phyloP scores from a whole-genome alignment of 2,113 vertebrate species.

The Gobiocypris rarus region DNA sequence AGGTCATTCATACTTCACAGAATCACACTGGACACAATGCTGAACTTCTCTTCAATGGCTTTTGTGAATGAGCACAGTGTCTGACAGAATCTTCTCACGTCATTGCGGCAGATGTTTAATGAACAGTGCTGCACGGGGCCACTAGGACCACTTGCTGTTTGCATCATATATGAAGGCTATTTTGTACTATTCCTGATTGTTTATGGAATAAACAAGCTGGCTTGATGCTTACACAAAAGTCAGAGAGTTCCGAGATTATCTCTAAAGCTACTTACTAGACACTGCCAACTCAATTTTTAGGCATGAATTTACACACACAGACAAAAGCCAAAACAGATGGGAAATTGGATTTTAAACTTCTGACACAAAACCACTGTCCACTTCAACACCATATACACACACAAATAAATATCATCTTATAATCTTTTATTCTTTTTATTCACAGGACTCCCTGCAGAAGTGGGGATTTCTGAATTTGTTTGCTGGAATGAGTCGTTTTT shows the following conservation, averaged over 20 bases:
- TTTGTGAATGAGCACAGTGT: constrained; percentile 16
- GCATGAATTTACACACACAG: neutral
- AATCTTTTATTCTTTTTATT: neutral
- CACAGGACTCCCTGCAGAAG: neutral
- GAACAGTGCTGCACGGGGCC: neutral
- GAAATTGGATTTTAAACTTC: neutral
- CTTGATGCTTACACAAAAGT: neutral
- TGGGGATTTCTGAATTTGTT: neutral
- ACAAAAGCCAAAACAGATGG: neutral
- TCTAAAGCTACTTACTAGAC: neutral
- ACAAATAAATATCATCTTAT: neutral
- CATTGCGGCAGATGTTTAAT: neutral
- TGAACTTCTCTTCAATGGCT: neutral
- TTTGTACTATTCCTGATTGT: neutral
- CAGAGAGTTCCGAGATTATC: neutral
- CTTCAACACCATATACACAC: no score
- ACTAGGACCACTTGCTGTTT: neutral
- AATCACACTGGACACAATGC: constrained; percentile 58
- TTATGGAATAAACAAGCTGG: neutral
- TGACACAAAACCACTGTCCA: neutral
- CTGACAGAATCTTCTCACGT: constrained; percentile 2
- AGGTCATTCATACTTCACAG: constrained; percentile 42
- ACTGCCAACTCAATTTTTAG: constrained; percentile 1
- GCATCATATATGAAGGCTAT: neutral
- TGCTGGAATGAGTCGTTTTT: neutral